Conservation (phyloP, 2,797 vertebrate genomes). For the Acanthiza pusilla region DNA sequence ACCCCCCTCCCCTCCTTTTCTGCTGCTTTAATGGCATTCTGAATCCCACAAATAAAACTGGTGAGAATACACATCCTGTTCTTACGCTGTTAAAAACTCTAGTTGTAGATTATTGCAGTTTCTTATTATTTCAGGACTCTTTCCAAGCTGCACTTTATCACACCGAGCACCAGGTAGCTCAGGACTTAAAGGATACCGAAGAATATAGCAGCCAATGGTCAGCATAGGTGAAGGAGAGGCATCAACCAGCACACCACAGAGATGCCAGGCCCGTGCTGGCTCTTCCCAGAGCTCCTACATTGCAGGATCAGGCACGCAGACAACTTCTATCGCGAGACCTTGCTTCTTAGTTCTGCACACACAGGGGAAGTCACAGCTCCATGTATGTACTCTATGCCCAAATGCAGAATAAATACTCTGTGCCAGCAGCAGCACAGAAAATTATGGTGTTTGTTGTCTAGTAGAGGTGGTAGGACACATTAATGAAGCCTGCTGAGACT, state of each 20-base stretch:
- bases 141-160: slow-evolving; percentile 54
- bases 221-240: not conserved
- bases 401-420: not conserved
- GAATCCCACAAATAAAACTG: slow-evolving; percentile 64
- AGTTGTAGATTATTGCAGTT: slow-evolving; percentile 44
- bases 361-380: not conserved
- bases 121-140: slow-evolving; percentile 50
- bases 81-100: slow-evolving; percentile 1
- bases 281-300: not conserved
- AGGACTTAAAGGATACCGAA: not conserved
- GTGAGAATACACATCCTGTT: slow-evolving; percentile 54
- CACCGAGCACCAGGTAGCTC: not conserved
- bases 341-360: not conserved
- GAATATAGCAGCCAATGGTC: not conserved
- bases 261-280: not conserved
- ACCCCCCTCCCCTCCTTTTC: not conserved
- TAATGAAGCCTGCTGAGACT: not conserved
- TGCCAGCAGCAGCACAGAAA: not conserved
- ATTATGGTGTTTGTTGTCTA: not conserved
- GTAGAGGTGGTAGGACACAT: not conserved
- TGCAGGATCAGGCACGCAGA: not conserved
- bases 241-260: not conserved
- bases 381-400: not conserved
- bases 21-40: slow-evolving; percentile 39
- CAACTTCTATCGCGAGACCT: not conserved